Percentiles rank a stretch among this genome's conserved stretches.
phyloP scores from a whole-genome alignment of 1,140 invertebrate species.

The Eriosoma lanigerum region DNA sequence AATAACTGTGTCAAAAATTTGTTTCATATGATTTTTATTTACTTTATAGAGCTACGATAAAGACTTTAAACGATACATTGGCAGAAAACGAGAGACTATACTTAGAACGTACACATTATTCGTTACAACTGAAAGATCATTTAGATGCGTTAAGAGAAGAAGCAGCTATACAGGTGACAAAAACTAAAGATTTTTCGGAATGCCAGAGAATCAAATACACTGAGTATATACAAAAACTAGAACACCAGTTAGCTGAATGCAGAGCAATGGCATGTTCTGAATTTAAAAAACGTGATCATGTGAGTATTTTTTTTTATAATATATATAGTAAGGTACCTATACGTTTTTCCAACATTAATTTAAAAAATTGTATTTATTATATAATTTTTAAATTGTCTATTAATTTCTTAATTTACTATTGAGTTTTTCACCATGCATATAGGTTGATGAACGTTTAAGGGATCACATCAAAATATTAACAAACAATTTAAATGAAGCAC shows the following conservation, averaged over 20 bases:
- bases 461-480: not conserved
- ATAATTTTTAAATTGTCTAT: too few species aligned
- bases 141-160: slow-evolving; percentile 22
- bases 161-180: slow-evolving; percentile 27
- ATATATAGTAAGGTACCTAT: not conserved
- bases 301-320: not conserved
- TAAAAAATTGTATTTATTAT: too few species aligned
- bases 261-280: slow-evolving; percentile 20
- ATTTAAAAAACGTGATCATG: slow-evolving; percentile 33
- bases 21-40: too few species aligned
- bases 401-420: too few species aligned
- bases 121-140: slow-evolving; percentile 21
- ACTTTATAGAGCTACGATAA: not conserved
- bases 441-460: slow-evolving; percentile 14
- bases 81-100: slow-evolving; percentile 1
- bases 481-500: slow-evolving; percentile 16
- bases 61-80: not conserved
- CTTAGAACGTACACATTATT: slow-evolving; percentile 10
- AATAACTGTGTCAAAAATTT: too few species aligned
- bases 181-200: slow-evolving; percentile 31
- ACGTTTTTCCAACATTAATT: too few species aligned
- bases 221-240: slow-evolving; percentile 4
- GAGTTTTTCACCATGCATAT: not conserved
- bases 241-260: slow-evolving; percentile 15
- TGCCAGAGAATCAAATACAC: not conserved